phyloP scores from a whole-genome alignment of 2,113 vertebrate genomes.

The Sturnus vulgaris region DNA sequence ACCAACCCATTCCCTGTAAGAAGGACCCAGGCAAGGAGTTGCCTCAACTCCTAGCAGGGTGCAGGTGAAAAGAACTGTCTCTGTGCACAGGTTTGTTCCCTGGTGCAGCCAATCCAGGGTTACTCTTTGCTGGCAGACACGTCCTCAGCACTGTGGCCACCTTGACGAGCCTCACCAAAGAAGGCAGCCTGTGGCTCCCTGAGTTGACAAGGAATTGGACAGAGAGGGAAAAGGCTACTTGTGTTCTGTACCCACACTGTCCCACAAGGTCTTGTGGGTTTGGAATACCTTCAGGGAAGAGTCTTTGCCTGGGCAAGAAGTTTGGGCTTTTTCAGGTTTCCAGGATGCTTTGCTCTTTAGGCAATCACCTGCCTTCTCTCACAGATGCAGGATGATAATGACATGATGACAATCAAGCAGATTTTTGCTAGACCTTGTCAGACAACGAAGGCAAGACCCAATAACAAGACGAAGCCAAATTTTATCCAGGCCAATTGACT shows the following conservation, averaged over 20 bases:
- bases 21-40: not conserved
- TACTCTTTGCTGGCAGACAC: not conserved
- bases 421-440: not conserved
- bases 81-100: not conserved
- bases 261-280: not conserved
- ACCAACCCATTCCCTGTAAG: not conserved
- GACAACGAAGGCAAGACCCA: not conserved
- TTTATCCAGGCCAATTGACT: not conserved
- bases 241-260: not conserved
- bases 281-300: not conserved
- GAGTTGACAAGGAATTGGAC: not conserved
- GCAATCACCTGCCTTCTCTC: not conserved
- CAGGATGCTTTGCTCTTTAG: not conserved
- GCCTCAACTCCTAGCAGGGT: not conserved
- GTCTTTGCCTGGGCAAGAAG: not conserved
- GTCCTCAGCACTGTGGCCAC: accelerated
- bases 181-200: accelerated
- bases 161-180: not conserved
- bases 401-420: not conserved
- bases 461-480: not conserved
- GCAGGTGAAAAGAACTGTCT: not conserved
- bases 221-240: not conserved
- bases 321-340: not conserved
- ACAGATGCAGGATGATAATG: not conserved
- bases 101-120: not conserved